Conservation (phyloP, 2,888 invertebrate species). For the Heliothis peltigera region DNA sequence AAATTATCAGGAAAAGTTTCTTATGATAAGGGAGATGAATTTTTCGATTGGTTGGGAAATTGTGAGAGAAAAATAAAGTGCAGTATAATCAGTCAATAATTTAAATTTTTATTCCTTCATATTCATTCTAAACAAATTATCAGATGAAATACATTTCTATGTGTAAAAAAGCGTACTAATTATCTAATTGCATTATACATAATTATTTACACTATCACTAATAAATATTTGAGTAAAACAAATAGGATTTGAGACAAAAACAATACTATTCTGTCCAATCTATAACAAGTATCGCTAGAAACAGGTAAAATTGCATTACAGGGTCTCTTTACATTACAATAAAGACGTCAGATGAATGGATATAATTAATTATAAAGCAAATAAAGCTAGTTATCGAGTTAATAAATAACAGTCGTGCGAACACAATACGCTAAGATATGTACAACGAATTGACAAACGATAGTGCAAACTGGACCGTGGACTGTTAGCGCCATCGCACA, state of each 20-base stretch:
- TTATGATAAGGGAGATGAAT: no score
- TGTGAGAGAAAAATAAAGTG: slow-evolving; percentile 49
- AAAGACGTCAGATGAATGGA: slow-evolving; percentile 32
- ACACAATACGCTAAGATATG: slow-evolving; percentile 69
- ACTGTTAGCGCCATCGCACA: slow-evolving; percentile 20
- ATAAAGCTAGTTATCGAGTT: slow-evolving; percentile 54
- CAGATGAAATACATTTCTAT: slow-evolving; percentile 74
- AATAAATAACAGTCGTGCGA: slow-evolving; percentile 64
- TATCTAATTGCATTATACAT: slow-evolving; percentile 76
- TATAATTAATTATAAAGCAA: slow-evolving; percentile 40
- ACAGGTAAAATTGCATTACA: slow-evolving; percentile 53
- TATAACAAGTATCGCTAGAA: slow-evolving; percentile 57
- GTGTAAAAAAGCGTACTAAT: slow-evolving; percentile 82
- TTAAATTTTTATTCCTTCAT: slow-evolving; percentile 77
- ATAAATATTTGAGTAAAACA: slow-evolving; percentile 65
- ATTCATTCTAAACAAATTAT: slow-evolving; percentile 75
- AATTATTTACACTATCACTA: slow-evolving; percentile 72
- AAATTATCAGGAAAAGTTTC: no score
- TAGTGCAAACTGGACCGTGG: slow-evolving; percentile 62
- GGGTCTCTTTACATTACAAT: slow-evolving; percentile 45
- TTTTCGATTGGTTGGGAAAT: not conserved
- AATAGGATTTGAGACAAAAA: slow-evolving; percentile 62
- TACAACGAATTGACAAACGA: slow-evolving; percentile 74
- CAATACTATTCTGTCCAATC: slow-evolving; percentile 47
- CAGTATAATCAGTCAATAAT: slow-evolving; percentile 80